phyloP scores from a whole-genome alignment of 1,140 invertebrate genomes.

The Heterodera schachtii region DNA sequence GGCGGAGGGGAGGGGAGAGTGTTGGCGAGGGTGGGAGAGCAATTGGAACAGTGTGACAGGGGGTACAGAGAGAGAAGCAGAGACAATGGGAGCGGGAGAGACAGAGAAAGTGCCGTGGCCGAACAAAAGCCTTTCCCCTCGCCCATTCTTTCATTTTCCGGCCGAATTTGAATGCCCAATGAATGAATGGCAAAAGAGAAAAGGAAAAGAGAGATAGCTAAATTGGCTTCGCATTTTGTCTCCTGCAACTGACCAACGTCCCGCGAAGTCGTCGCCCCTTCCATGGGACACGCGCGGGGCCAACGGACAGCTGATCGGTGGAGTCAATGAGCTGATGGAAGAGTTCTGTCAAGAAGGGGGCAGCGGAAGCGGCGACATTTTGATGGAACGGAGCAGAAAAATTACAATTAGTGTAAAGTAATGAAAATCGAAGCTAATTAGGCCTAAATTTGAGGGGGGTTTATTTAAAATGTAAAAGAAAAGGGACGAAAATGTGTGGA shows the following conservation, averaged over 20 bases:
- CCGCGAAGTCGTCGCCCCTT: not conserved
- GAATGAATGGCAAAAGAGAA: not conserved
- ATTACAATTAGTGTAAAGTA: too few relatives aligned
- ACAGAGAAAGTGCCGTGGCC: not conserved
- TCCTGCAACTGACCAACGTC: not conserved
- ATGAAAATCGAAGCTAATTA: not conserved
- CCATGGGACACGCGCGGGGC: too few relatives aligned
- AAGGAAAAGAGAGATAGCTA: not conserved
- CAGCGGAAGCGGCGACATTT: not conserved
- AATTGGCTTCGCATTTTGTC: not conserved
- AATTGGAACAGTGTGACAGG: not conserved
- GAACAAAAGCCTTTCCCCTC: not conserved
- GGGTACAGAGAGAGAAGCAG: not conserved
- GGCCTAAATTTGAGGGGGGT: not conserved
- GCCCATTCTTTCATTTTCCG: not conserved
- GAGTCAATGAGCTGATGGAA: not conserved
- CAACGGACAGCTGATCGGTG: not conserved
- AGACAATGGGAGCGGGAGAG: not conserved
- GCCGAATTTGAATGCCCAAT: not conserved
- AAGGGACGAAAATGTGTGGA: not conserved
- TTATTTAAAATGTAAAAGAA: not conserved
- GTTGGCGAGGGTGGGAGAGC: not conserved
- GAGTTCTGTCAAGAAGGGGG: not conserved
- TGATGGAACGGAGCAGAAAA: not conserved
- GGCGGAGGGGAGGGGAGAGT: conserved; percentile 1